Evolutionary conservation across 2,797 vertebrate genomes (phyloP).

Genomic region (Rhinichthys osculus): DNA sequence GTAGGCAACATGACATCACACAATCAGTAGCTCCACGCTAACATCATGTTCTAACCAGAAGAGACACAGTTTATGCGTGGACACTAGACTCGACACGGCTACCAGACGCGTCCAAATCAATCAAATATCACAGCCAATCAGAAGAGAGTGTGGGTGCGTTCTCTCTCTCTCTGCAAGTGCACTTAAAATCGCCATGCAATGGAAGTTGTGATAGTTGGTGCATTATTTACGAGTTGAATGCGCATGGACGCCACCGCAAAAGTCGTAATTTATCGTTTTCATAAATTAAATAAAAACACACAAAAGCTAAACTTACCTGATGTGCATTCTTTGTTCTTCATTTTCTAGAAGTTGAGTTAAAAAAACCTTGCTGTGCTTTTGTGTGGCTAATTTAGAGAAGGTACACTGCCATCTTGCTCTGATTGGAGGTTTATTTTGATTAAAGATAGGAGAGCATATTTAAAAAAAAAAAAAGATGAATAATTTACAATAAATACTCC

Average conservation of each 20-base stretch:
- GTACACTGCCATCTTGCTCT: too few species aligned
- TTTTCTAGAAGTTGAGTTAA: too few species aligned
- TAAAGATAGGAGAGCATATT: background rate
- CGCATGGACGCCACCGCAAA: too few species aligned
- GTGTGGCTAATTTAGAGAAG: too few species aligned
- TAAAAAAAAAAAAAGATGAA: too few species aligned
- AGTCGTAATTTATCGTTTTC: background rate
- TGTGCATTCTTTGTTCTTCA: background rate
- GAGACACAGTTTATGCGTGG: background rate
- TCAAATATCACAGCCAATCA: background rate
- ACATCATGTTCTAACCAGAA: background rate
- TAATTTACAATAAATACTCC: too few species aligned
- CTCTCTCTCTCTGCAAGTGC: background rate
- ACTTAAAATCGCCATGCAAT: background rate
- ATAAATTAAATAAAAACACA: background rate
- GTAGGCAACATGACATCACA: conserved; percentile 66
- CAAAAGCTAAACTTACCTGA: background rate
- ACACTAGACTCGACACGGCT: background rate
- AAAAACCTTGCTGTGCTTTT: too few species aligned
- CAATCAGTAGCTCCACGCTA: background rate
- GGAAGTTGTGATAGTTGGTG: background rate
- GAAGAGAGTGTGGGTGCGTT: background rate
- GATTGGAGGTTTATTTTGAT: background rate
- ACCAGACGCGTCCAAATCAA: background rate
- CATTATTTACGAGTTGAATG: background rate